Evolutionary conservation across 2,113 vertebrate genomes (phyloP).

Genomic region (Campylomormyrus numenius): DNA sequence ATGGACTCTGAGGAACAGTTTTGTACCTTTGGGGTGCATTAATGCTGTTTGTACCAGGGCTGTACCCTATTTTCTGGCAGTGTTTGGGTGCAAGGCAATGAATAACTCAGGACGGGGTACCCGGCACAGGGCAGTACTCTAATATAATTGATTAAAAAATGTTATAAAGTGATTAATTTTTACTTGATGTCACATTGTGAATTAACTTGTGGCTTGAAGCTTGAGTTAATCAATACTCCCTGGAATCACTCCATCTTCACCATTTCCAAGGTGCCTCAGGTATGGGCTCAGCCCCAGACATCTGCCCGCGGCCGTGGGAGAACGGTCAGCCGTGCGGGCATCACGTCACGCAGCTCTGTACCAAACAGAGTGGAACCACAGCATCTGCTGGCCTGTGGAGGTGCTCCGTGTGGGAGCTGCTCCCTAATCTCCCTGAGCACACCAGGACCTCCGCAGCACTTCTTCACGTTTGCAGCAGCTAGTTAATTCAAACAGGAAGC

Average conservation of each 20-base stretch:
- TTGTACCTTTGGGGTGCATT: not conserved
- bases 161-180: not conserved
- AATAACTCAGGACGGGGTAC: not conserved
- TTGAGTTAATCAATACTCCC: slow-evolving; percentile 4
- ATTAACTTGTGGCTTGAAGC: slow-evolving; percentile 5
- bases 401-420: not conserved
- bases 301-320: slow-evolving; percentile 17
- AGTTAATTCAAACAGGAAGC: not conserved
- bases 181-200: not conserved
- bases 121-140: not conserved
- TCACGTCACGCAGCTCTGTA: not conserved
- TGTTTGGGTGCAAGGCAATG: not conserved
- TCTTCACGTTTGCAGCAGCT: not conserved
- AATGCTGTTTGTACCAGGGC: not conserved
- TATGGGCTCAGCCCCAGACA: slow-evolving; percentile 16
- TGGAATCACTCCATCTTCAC: not conserved
- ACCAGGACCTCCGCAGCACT: not conserved
- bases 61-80: not conserved
- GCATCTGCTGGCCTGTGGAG: not conserved
- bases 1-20: not conserved
- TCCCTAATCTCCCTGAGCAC: not conserved
- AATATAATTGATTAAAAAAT: not conserved
- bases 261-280: slow-evolving; percentile 11
- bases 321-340: slow-evolving; percentile 18
- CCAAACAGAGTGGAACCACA: not conserved